A percentile compares a stretch with the other conserved stretches of the same genome.
Evolutionary conservation across 2,113 vertebrate species (phyloP).

Genomic region (Osmerus mordax): DNA sequence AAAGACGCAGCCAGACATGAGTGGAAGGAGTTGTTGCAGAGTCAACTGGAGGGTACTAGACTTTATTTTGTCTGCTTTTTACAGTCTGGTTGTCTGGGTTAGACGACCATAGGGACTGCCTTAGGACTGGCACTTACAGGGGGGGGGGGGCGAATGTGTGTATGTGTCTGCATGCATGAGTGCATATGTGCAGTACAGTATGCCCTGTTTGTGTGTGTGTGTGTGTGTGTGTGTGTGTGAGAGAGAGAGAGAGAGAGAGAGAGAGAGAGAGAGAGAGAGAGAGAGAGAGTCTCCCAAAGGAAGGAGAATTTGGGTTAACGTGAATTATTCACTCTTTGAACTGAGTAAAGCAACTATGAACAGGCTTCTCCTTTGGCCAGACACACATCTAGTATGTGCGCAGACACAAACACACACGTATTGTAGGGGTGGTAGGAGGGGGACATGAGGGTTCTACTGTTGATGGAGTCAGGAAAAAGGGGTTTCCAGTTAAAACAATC

Average conservation of each 20-base stretch:
- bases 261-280: conserved; percentile 2
- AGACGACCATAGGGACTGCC: conserved; percentile 55
- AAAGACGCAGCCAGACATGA: conserved; percentile 60
- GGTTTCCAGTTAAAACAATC: not conserved
- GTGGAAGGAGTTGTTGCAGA: conserved; percentile 41
- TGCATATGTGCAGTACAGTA: not conserved
- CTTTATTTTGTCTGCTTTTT: conserved; percentile 68
- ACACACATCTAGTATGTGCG: not conserved
- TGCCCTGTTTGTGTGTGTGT: not conserved
- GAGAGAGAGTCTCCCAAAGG: conserved; percentile 38
- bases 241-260: not conserved
- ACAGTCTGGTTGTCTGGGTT: conserved; percentile 67
- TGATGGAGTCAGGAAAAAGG: not conserved
- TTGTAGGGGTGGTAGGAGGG: not conserved
- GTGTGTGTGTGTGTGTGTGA: conserved; percentile 19
- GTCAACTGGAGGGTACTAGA: conserved; percentile 62
- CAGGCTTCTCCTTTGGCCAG: conserved; percentile 29
- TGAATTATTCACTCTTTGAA: conserved; percentile 66
- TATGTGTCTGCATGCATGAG: conserved; percentile 17
- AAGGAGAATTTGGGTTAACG: conserved; percentile 58
- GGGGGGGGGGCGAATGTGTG: conserved; percentile 8
- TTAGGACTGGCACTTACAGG: conserved; percentile 53
- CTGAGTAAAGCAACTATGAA: conserved; percentile 13
- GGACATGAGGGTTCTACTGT: not conserved
- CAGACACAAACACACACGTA: not conserved